Conservation (phyloP, 2,797 vertebrate genomes). For the Danio aesculapii region DNA sequence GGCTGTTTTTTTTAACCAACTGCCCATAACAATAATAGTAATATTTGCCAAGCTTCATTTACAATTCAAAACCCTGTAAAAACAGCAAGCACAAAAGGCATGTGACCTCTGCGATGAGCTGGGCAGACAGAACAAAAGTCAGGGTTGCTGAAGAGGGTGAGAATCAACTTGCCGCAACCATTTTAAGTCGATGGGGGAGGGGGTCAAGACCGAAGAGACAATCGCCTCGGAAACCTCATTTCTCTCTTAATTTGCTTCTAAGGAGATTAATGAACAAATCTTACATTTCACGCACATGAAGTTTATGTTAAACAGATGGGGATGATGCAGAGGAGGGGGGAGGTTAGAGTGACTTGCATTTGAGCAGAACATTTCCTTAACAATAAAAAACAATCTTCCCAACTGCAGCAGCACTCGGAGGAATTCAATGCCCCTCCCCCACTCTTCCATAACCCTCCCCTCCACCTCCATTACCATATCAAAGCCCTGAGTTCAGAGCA, state of each 20-base stretch:
- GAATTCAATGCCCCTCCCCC: conserved; percentile 84
- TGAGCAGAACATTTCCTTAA: conserved; percentile 85
- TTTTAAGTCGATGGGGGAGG: conserved; percentile 35
- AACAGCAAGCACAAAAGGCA: conserved; percentile 61
- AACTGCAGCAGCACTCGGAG: conserved; percentile 85
- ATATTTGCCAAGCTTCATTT: not conserved
- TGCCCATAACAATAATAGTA: not conserved
- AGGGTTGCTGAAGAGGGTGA: conserved; percentile 66
- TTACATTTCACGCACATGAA: conserved; percentile 67
- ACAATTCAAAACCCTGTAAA: conserved; percentile 58
- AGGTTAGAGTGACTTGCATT: conserved; percentile 69
- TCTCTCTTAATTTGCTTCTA: conserved; percentile 55
- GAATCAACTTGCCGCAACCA: conserved; percentile 50
- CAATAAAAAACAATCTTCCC: conserved; percentile 86
- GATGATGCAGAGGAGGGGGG: not conserved
- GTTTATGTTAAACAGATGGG: conserved; percentile 72
- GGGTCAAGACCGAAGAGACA: conserved; percentile 3
- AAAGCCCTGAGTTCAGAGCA: conserved; percentile 86
- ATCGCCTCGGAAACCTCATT: conserved; percentile 26
- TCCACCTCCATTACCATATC: conserved; percentile 86
- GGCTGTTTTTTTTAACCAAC: not conserved
- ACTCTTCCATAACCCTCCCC: conserved; percentile 67
- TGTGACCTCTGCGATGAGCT: conserved; percentile 37
- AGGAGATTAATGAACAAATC: conserved; percentile 62
- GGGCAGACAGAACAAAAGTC: conserved; percentile 60